A percentile compares a stretch with the other conserved stretches of the same genome.
phyloP scores from a whole-genome alignment of 2,113 vertebrate species.

The Hippocampus zosterae region DNA sequence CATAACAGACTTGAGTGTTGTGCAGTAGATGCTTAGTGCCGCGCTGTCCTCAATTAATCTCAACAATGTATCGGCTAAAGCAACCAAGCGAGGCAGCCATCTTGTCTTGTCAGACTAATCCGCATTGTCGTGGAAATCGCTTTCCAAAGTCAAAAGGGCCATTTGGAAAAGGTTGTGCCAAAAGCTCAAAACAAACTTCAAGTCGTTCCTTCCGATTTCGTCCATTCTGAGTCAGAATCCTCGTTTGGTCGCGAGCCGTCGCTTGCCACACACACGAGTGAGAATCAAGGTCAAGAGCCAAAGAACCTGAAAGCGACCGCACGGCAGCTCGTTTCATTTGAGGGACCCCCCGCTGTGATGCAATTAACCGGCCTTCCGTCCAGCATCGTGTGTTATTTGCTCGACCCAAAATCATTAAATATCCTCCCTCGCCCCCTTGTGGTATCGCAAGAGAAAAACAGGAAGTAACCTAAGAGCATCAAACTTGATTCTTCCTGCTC shows the following conservation, averaged over 20 bases:
- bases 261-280: constrained; percentile 17
- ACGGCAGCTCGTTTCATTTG: constrained; percentile 46
- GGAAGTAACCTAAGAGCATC: constrained; percentile 8
- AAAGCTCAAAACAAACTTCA: not conserved
- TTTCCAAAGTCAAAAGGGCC: not conserved
- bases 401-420: not conserved
- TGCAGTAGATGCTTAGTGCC: too few relatives aligned
- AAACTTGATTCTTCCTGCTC: constrained; percentile 15
- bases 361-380: constrained; percentile 64
- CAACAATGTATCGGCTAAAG: too few relatives aligned
- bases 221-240: not conserved
- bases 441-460: not conserved
- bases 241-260: constrained; percentile 8
- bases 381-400: constrained; percentile 67
- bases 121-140: not conserved
- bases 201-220: not conserved
- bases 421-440: not conserved
- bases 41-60: too few relatives aligned
- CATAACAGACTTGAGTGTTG: too few relatives aligned
- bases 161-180: not conserved
- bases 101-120: too few relatives aligned
- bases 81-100: too few relatives aligned
- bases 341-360: constrained; percentile 42
- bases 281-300: constrained; percentile 65
- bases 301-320: constrained; percentile 56